Evolutionary conservation across 1,140 invertebrate species (phyloP).

Genomic region (Drosophila pandora): DNA sequence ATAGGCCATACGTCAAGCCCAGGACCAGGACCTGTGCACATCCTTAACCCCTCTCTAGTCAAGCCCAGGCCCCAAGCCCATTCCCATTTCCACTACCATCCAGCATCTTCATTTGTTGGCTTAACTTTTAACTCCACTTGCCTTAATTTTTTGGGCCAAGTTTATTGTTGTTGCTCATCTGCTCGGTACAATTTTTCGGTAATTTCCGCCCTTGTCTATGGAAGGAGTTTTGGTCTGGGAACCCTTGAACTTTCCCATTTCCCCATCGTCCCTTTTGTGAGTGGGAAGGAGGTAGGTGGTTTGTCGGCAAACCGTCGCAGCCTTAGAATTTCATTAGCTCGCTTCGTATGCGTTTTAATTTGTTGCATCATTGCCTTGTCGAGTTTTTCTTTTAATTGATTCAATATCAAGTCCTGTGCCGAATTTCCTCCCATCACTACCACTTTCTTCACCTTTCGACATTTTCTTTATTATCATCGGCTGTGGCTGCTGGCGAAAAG

Average conservation of each 20-base stretch:
- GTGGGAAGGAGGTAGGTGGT: conserved; percentile 2
- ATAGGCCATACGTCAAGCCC: conserved; percentile 64
- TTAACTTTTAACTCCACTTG: conserved; percentile 80
- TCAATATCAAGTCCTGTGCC: conserved; percentile 55
- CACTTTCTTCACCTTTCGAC: neutral
- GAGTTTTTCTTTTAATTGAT: conserved; percentile 67
- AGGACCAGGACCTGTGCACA: conserved; percentile 23
- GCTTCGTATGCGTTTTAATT: conserved; percentile 68
- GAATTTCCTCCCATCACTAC: neutral
- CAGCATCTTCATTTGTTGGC: conserved; percentile 75
- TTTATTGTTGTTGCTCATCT: conserved; percentile 68
- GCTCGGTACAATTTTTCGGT: conserved; percentile 70
- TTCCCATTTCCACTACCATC: conserved; percentile 29
- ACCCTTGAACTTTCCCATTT: conserved; percentile 23
- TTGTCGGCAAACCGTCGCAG: conserved; percentile 21
- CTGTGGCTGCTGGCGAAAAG: conserved; percentile 31
- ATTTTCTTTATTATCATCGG: conserved; percentile 21
- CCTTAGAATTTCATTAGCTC: conserved; percentile 71
- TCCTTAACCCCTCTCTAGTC: conserved; percentile 3
- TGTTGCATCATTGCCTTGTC: conserved; percentile 74
- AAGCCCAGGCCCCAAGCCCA: neutral
- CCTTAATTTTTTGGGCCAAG: conserved; percentile 69
- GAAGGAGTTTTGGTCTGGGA: conserved; percentile 1
- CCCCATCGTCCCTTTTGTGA: neutral
- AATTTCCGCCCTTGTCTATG: conserved; percentile 64